Conservation (phyloP, 2,888 invertebrate species). For the Ectemnius lituratus region DNA sequence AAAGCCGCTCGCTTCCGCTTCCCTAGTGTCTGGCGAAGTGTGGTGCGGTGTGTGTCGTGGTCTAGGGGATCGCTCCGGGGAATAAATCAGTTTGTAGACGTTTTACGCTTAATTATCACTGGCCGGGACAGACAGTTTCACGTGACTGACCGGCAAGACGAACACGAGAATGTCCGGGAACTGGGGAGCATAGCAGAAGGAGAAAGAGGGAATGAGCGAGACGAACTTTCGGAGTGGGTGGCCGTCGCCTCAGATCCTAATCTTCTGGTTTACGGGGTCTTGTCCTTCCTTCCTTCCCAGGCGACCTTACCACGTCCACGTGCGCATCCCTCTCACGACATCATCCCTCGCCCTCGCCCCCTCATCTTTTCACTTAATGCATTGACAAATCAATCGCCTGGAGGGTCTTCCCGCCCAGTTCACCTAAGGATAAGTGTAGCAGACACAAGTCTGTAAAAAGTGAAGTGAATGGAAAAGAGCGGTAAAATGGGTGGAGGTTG, state of each 20-base stretch:
- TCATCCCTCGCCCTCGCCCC: slow-evolving; percentile 18
- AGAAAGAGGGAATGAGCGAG: slow-evolving; percentile 50
- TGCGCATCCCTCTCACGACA: slow-evolving; percentile 47
- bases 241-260: slow-evolving; percentile 74
- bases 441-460: too few relatives aligned
- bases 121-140: slow-evolving; percentile 57
- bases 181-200: slow-evolving; percentile 45
- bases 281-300: slow-evolving; percentile 62
- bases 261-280: slow-evolving; percentile 70
- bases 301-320: slow-evolving; percentile 54
- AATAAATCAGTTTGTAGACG: slow-evolving; percentile 67
- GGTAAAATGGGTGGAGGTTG: not conserved
- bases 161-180: slow-evolving; percentile 46
- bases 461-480: not conserved
- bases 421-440: too few relatives aligned
- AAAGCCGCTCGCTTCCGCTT: not conserved
- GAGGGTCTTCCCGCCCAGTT: not conserved
- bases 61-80: slow-evolving; percentile 33
- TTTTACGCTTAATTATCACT: slow-evolving; percentile 75
- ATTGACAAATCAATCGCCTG: slow-evolving; percentile 29
- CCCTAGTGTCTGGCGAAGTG: too few relatives aligned
- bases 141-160: slow-evolving; percentile 45
- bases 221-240: slow-evolving; percentile 71
- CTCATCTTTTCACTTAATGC: slow-evolving; percentile 23
- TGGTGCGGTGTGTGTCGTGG: too few relatives aligned